Evolutionary conservation across 2,797 vertebrate species (phyloP).

Genomic region (Tokudaia muenninki): DNA sequence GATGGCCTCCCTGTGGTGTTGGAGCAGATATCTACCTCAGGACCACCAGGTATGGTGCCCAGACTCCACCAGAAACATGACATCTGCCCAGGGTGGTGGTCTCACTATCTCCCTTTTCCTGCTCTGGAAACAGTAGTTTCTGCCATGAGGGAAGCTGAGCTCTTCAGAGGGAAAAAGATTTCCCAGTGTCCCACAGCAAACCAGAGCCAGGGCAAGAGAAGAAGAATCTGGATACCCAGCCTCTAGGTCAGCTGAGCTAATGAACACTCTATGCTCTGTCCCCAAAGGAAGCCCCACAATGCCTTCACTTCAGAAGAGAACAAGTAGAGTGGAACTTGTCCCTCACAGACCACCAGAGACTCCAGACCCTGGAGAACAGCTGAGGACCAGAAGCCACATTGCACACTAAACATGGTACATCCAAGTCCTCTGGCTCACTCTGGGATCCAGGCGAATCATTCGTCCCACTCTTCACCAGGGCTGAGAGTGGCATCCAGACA

Average conservation of each 20-base stretch:
- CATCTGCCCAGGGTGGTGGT: not conserved
- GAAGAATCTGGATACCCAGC: not conserved
- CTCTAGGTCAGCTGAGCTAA: too few relatives aligned
- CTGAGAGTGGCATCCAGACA: not conserved
- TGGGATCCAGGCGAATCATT: not conserved
- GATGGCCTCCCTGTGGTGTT: not conserved
- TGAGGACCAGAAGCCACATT: not conserved
- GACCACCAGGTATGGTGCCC: conserved; percentile 43
- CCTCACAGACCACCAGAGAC: not conserved
- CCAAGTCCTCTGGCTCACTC: not conserved
- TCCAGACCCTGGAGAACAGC: not conserved
- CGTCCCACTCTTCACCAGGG: not conserved
- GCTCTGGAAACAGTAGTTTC: not conserved
- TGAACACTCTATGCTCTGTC: not conserved
- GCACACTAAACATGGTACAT: not conserved
- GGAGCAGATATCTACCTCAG: not conserved
- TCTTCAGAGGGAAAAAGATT: not conserved
- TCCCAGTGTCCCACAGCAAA: conserved; percentile 11
- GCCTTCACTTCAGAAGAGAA: not conserved
- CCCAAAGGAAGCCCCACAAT: not conserved
- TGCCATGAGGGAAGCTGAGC: not conserved
- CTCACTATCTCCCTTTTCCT: conserved; percentile 7
- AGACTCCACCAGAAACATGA: conserved; percentile 55
- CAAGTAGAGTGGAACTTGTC: too few relatives aligned
- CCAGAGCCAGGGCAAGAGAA: not conserved